phyloP scores from a whole-genome alignment of 2,888 invertebrate genomes.

The Diploptera punctata region DNA sequence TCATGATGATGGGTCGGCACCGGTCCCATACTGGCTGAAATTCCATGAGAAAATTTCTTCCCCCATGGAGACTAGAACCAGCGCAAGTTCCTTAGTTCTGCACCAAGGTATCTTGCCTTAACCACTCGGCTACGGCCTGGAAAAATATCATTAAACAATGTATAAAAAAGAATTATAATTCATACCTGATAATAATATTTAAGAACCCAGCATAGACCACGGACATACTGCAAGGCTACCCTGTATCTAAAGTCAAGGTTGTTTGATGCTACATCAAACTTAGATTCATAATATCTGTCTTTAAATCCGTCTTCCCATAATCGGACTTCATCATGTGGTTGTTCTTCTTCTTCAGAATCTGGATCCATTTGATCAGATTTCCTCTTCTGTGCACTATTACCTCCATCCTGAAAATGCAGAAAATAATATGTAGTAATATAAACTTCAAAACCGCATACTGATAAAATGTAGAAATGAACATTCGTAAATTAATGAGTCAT shows the following conservation, averaged over 20 bases:
- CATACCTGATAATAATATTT: slow-evolving; percentile 92
- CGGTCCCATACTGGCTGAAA: no score
- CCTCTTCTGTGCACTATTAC: no score
- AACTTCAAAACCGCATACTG: no score
- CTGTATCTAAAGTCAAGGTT: slow-evolving; percentile 86
- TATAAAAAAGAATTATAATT: neutral
- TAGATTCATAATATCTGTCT: slow-evolving; percentile 95
- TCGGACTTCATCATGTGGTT: slow-evolving; percentile 86
- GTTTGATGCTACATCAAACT: slow-evolving; percentile 80
- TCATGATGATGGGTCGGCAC: no score
- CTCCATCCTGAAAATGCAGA: slow-evolving; percentile 46
- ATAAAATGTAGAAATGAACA: no score
- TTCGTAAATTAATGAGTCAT: no score
- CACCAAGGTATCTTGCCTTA: no score
- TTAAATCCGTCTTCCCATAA: slow-evolving; percentile 98
- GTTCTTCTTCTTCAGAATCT: slow-evolving; percentile 70
- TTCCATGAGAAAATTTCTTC: no score
- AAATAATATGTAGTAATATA: no score
- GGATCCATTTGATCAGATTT: slow-evolving; percentile 57
- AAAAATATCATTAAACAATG: neutral
- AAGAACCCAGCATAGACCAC: slow-evolving; percentile 97
- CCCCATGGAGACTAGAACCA: no score
- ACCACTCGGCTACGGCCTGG: no score
- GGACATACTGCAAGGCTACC: slow-evolving; percentile 93
- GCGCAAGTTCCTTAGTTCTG: no score